These are phyloP conservation scores for Marmota monax DNA, from an alignment of 2,113 vertebrate species.

Conservation along the genomic window DNA sequence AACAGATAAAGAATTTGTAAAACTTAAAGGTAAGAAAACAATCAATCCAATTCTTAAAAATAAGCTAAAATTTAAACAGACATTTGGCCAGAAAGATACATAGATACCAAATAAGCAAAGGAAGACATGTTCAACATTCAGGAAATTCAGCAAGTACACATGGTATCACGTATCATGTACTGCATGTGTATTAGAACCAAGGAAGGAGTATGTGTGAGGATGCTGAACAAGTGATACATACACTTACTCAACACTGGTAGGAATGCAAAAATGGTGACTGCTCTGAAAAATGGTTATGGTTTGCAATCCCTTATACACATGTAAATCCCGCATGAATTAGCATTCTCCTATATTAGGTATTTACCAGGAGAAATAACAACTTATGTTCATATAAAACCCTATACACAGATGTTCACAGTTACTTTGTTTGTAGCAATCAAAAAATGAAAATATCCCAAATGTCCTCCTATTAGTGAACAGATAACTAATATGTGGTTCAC, in stretches of 20 bases:
- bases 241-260: not conserved
- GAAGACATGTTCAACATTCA: not conserved
- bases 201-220: not conserved
- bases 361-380: not conserved
- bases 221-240: not conserved
- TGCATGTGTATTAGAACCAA: not conserved
- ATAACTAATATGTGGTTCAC: not conserved
- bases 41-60: not conserved
- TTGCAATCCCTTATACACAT: not conserved
- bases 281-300: not conserved
- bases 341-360: not conserved
- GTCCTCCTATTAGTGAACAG: too few species aligned
- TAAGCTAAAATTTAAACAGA: not conserved
- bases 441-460: not conserved
- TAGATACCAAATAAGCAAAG: not conserved
- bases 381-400: not conserved
- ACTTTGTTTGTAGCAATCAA: not conserved
- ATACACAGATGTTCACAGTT: not conserved
- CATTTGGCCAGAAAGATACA: too few species aligned
- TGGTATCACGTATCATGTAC: not conserved
- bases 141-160: not conserved
- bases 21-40: not conserved
- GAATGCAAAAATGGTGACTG: not conserved
- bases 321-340: not conserved
- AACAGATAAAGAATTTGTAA: not conserved